A percentile compares a stretch with the other conserved stretches of the same genome.
Conservation (phyloP, 1,140 invertebrate species). For the Chionoecetes opilio region DNA sequence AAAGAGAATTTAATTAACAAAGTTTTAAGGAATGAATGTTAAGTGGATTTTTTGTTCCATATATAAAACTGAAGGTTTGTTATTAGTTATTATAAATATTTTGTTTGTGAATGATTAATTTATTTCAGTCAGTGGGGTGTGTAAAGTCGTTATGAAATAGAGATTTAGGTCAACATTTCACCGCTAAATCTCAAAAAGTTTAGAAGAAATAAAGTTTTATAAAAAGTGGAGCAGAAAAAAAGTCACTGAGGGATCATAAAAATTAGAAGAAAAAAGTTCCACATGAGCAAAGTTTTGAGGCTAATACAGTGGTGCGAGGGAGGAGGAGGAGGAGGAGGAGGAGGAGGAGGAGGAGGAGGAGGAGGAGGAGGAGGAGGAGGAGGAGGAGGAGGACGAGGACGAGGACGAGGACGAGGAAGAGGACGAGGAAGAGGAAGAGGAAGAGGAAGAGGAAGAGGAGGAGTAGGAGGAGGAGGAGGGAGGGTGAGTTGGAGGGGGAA, state of each 20-base stretch:
- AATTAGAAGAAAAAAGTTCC: neutral
- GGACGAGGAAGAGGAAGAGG: too few relatives aligned
- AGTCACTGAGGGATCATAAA: slow-evolving; percentile 1
- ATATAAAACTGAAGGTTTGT: neutral
- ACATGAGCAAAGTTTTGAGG: slow-evolving; percentile 28
- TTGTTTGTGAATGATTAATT: neutral
- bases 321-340: neutral
- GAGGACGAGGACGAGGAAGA: too few relatives aligned
- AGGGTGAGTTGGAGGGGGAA: neutral
- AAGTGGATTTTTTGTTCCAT: neutral
- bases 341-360: too few relatives aligned
- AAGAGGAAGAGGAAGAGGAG: too few relatives aligned
- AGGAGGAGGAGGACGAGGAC: neutral
- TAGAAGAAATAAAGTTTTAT: slow-evolving; percentile 1
- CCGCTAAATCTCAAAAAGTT: neutral
- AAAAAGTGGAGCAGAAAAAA: neutral
- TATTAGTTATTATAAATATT: neutral
- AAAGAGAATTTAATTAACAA: slow-evolving; percentile 12
- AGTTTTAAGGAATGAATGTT: neutral
- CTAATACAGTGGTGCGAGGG: slow-evolving; percentile 5
- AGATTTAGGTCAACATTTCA: too few relatives aligned
- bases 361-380: too few relatives aligned
- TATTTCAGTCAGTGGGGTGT: too few relatives aligned
- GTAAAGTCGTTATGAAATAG: too few relatives aligned
- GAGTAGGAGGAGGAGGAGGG: neutral